phyloP scores from a whole-genome alignment of 2,113 vertebrate genomes.

The Glaucomys volans region DNA sequence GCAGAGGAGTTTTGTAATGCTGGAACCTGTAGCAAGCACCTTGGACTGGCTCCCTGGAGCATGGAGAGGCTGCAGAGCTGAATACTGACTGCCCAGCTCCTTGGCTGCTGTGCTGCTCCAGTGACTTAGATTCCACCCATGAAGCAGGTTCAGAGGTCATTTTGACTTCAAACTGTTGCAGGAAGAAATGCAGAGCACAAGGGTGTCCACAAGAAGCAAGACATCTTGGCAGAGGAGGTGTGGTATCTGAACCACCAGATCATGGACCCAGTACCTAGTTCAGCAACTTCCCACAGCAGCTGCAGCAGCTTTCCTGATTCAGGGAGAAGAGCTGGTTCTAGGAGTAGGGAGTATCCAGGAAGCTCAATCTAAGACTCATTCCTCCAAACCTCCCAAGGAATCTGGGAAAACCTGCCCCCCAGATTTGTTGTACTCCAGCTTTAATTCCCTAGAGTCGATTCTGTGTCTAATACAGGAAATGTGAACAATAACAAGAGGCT shows the following conservation, averaged over 20 bases:
- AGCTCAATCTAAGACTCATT: background rate
- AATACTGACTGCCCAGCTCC: background rate
- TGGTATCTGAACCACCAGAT: background rate
- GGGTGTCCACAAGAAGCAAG: background rate
- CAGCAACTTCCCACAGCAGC: background rate
- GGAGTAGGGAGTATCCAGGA: background rate
- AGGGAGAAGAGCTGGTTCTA: background rate
- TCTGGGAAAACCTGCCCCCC: background rate
- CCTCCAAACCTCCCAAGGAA: background rate
- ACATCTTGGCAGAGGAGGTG: background rate
- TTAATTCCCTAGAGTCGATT: constrained; percentile 16
- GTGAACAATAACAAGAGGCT: constrained; percentile 59
- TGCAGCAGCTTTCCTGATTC: background rate
- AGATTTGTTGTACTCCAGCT: background rate
- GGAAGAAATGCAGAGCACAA: background rate
- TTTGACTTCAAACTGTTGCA: background rate
- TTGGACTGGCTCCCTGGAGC: rapidly evolving
- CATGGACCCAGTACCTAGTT: background rate
- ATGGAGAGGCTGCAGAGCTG: background rate
- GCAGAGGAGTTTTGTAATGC: background rate
- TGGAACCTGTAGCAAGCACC: background rate
- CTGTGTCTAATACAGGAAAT: constrained; percentile 60
- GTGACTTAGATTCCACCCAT: background rate
- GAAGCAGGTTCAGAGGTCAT: background rate
- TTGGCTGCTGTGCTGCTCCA: background rate